These are phyloP conservation scores for Microctonus aethiopoides DNA, from an alignment of 2,888 invertebrate genomes.

Conservation along the genomic window DNA sequence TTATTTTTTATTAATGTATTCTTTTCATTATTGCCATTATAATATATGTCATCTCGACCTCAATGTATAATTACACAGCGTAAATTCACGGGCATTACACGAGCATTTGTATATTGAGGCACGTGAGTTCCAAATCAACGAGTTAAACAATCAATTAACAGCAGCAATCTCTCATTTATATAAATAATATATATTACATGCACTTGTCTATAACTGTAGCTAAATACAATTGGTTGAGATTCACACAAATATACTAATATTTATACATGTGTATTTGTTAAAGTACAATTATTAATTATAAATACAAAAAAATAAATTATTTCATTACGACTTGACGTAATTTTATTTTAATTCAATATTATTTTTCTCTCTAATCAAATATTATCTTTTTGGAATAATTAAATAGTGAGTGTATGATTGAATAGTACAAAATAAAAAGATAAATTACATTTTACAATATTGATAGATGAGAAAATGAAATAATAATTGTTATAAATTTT, in stretches of 20 bases:
- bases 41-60: not conserved
- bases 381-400: too few species aligned
- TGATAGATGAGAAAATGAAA: too few species aligned
- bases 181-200: not conserved
- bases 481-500: too few species aligned
- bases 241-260: not conserved
- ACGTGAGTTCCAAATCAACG: not conserved
- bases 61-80: not conserved
- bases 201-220: not conserved
- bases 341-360: too few species aligned
- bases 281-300: too few species aligned
- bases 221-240: not conserved
- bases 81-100: not conserved
- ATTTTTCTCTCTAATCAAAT: too few species aligned
- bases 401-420: too few species aligned
- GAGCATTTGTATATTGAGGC: not conserved
- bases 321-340: too few species aligned
- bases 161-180: not conserved
- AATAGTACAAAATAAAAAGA: too few species aligned
- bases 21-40: not conserved
- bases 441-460: too few species aligned
- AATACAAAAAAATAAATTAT: too few species aligned
- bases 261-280: too few species aligned
- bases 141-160: not conserved
- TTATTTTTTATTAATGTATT: slow-evolving; percentile 3